A percentile compares a stretch with the other conserved stretches of the same genome.
Conservation (phyloP, 2,888 invertebrate species). For the Monoplex corrugatus region DNA sequence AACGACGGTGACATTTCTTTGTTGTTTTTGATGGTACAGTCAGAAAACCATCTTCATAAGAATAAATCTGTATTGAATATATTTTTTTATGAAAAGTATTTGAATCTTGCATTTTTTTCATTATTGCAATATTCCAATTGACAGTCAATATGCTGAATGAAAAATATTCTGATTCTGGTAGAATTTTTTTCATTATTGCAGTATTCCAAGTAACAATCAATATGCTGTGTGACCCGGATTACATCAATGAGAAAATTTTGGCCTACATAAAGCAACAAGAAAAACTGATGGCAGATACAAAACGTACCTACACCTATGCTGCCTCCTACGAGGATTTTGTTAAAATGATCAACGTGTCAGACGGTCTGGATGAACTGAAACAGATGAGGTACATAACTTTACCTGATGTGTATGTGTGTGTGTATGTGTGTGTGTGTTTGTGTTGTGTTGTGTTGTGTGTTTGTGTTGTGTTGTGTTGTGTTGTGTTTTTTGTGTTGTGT, state of each 20-base stretch:
- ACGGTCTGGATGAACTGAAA: constrained; percentile 91
- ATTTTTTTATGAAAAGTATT: too few species aligned
- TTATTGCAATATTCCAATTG: constrained; percentile 90
- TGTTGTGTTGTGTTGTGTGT: too few species aligned
- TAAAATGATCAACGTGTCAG: constrained; percentile 90
- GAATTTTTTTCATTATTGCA: constrained; percentile 76
- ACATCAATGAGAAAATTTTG: constrained; percentile 93
- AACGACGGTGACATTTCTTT: too few species aligned
- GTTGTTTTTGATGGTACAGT: too few species aligned
- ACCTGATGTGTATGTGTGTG: too few species aligned
- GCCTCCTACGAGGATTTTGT: constrained; percentile 95
- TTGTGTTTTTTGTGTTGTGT: background rate
- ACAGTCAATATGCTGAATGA: constrained; percentile 91
- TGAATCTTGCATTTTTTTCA: too few species aligned
- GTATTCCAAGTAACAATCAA: constrained; percentile 92
- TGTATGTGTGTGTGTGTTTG: too few species aligned
- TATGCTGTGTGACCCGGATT: constrained; percentile 93
- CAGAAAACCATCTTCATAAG: too few species aligned
- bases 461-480: background rate
- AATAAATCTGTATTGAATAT: too few species aligned
- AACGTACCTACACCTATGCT: constrained; percentile 92
- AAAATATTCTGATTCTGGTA: background rate
- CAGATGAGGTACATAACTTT: constrained; percentile 87
- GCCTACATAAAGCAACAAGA: constrained; percentile 91
- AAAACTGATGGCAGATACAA: constrained; percentile 86